Percentiles rank a stretch among this genome's conserved stretches.
Evolutionary conservation across 2,888 invertebrate genomes (phyloP).

Genomic region (Lithosia quadra): DNA sequence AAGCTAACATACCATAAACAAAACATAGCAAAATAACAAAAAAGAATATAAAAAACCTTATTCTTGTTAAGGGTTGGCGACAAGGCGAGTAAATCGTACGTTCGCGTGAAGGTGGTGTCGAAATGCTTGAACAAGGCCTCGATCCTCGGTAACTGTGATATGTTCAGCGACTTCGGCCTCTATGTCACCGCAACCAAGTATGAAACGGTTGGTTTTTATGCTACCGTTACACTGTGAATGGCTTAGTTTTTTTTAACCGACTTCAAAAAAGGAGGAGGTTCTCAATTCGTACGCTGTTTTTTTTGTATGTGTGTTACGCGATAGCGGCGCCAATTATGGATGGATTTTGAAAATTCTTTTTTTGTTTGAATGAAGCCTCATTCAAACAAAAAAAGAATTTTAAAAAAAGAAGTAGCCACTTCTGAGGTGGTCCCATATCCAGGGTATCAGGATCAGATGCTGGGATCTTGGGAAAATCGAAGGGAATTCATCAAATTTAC

Average conservation of each 20-base stretch:
- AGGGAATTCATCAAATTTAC: too few species aligned
- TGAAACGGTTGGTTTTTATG: constrained; percentile 15
- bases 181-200: constrained; percentile 63
- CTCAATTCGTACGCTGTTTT: too few species aligned
- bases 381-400: too few species aligned
- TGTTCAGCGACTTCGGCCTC: constrained; percentile 85
- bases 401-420: too few species aligned
- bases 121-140: constrained; percentile 80
- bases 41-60: constrained; percentile 71
- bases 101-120: constrained; percentile 76
- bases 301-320: too few species aligned
- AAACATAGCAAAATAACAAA: constrained; percentile 44
- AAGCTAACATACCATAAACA: constrained; percentile 32
- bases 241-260: constrained; percentile 21
- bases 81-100: constrained; percentile 78
- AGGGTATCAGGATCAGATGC: too few species aligned
- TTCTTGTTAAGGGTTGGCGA: constrained; percentile 71
- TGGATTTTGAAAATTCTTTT: too few species aligned
- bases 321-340: too few species aligned
- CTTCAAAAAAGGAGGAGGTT: too few species aligned
- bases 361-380: too few species aligned
- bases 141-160: constrained; percentile 81
- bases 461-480: too few species aligned
- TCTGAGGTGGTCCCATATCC: too few species aligned
- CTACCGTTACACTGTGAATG: constrained; percentile 26